Percentiles rank a stretch among this genome's conserved stretches.
phyloP scores from a whole-genome alignment of 2,797 vertebrate species.

The Neostethus bicornis region DNA sequence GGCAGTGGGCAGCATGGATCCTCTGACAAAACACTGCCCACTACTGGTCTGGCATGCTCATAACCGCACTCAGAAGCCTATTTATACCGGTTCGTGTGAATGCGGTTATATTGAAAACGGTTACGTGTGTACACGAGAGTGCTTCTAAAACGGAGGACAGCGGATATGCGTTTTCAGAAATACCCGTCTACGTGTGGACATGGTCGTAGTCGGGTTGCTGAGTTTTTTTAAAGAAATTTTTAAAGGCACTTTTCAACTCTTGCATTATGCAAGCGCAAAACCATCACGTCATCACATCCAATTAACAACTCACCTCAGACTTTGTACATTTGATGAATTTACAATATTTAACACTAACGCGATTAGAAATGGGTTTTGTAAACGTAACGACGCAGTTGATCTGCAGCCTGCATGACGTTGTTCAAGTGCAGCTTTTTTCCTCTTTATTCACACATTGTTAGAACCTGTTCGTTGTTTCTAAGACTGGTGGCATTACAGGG shows the following conservation, averaged over 20 bases:
- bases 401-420: constrained; percentile 68
- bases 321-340: constrained; percentile 52
- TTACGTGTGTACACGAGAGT: too few species aligned
- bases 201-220: constrained; percentile 26
- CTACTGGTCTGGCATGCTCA: too few species aligned
- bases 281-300: constrained; percentile 59
- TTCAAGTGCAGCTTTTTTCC: constrained; percentile 50
- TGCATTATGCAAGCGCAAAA: constrained; percentile 61
- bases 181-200: too few species aligned
- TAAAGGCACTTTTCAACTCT: constrained; percentile 69
- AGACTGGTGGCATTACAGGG: constrained; percentile 80
- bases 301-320: constrained; percentile 56
- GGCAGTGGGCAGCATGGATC: too few species aligned
- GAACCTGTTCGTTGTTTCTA: constrained; percentile 65
- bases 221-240: constrained; percentile 48
- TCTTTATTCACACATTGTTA: constrained; percentile 59
- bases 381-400: constrained; percentile 71
- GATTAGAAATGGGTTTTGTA: constrained; percentile 54
- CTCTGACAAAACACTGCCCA: too few species aligned
- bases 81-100: too few species aligned
- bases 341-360: constrained; percentile 68
- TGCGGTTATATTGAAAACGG: too few species aligned
- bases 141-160: too few species aligned
- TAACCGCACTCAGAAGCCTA: too few species aligned
- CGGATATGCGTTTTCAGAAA: too few species aligned